These are phyloP conservation scores for Xestia c-nigrum DNA, from an alignment of 2,888 invertebrate species.

Conservation along the genomic window DNA sequence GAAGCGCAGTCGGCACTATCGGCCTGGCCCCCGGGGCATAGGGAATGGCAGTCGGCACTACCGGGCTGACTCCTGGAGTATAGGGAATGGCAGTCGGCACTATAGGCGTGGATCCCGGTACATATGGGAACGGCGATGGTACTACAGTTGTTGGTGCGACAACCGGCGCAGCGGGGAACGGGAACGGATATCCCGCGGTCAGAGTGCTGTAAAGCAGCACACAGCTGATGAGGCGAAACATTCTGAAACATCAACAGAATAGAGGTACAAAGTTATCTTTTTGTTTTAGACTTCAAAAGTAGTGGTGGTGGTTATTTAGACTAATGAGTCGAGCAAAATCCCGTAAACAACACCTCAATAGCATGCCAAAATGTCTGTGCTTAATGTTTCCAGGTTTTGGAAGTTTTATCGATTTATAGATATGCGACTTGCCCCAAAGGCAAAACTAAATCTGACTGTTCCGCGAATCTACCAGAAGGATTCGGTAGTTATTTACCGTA, in stretches of 20 bases:
- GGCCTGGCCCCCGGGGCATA: conserved; percentile 14
- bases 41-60: conserved; percentile 4
- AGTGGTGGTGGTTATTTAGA: background rate
- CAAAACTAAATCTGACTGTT: background rate
- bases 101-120: conserved; percentile 30
- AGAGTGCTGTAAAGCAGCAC: conserved; percentile 66
- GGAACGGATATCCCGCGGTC: conserved; percentile 58
- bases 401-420: background rate
- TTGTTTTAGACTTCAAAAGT: background rate
- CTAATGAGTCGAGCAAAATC: background rate
- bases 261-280: background rate
- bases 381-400: background rate
- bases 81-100: conserved; percentile 62
- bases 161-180: conserved; percentile 58
- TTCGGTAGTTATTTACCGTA: background rate
- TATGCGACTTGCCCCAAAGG: background rate
- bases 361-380: background rate
- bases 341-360: background rate
- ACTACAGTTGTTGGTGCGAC: conserved; percentile 50
- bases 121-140: conserved; percentile 56
- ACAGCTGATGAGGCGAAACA: conserved; percentile 65
- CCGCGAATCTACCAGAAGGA: background rate
- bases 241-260: conserved; percentile 63
- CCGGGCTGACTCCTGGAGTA: conserved; percentile 51
- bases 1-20: conserved; percentile 47